Evolutionary conservation across 2,888 invertebrate genomes (phyloP).

Genomic region (Anaspis maculata): DNA sequence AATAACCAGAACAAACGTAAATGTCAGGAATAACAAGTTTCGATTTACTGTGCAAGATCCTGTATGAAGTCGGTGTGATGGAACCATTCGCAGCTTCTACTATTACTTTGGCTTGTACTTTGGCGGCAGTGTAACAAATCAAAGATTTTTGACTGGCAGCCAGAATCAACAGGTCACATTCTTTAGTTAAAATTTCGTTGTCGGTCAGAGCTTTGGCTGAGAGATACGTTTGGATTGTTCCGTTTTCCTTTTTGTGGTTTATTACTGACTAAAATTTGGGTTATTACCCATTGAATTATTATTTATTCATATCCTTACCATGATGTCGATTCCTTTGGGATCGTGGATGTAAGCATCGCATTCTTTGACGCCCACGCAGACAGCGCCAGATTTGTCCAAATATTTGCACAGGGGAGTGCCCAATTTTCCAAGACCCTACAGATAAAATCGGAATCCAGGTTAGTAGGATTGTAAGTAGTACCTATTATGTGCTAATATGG

Average conservation of each 20-base stretch:
- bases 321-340: slow-evolving; percentile 29
- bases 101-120: slow-evolving; percentile 34
- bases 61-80: slow-evolving; percentile 34
- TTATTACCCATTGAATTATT: background rate
- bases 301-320: too few relatives aligned
- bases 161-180: slow-evolving; percentile 35
- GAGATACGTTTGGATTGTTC: slow-evolving; percentile 25
- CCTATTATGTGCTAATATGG: too few relatives aligned
- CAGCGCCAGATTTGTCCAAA: slow-evolving; percentile 28
- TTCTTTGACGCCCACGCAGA: slow-evolving; percentile 37
- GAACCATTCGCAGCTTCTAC: slow-evolving; percentile 36
- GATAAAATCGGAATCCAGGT: slow-evolving; percentile 4
- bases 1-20: slow-evolving; percentile 30
- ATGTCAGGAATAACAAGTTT: slow-evolving; percentile 37
- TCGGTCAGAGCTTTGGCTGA: slow-evolving; percentile 21
- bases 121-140: slow-evolving; percentile 30
- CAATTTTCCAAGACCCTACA: slow-evolving; percentile 35
- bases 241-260: slow-evolving; percentile 24
- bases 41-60: slow-evolving; percentile 26
- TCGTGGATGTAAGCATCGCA: slow-evolving; percentile 30
- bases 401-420: slow-evolving; percentile 26
- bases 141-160: slow-evolving; percentile 33
- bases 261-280: slow-evolving; percentile 23
- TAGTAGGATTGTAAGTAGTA: too few relatives aligned
- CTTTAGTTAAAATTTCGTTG: slow-evolving; percentile 27